These are phyloP conservation scores for Leptopilina myrica DNA, from an alignment of 2,888 invertebrate species.

Conservation along the genomic window DNA sequence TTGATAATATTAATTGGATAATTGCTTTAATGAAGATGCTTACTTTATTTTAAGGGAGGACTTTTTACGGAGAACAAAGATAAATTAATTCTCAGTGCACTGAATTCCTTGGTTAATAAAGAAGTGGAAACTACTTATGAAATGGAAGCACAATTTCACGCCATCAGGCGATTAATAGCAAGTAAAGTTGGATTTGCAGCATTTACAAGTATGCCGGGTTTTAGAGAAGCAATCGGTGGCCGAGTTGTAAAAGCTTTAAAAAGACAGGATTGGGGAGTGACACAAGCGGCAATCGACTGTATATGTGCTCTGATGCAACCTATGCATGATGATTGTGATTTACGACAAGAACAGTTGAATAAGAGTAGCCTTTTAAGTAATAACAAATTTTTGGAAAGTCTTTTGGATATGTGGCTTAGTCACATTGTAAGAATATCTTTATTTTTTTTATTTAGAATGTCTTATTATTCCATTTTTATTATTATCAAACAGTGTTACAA, in stretches of 20 bases:
- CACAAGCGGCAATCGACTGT: conserved; percentile 98
- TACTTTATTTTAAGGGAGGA: conserved; percentile 81
- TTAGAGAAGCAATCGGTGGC: conserved; percentile 95
- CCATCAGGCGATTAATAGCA: conserved; percentile 93
- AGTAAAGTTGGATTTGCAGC: conserved; percentile 99
- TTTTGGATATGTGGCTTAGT: conserved; percentile 95
- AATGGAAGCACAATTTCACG: conserved; percentile 97
- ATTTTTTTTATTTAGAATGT: too few relatives aligned
- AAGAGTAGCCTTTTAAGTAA: conserved; percentile 96
- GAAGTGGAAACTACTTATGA: conserved; percentile 83
- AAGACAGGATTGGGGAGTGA: conserved; percentile 91
- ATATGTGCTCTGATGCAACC: conserved; percentile 99
- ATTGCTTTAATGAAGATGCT: too few relatives aligned
- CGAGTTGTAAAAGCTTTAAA: conserved; percentile 94
- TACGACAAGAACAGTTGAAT: conserved; percentile 98
- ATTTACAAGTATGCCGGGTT: conserved; percentile 92
- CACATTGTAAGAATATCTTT: conserved; percentile 87
- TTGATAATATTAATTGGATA: too few relatives aligned
- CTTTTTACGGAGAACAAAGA: conserved; percentile 99
- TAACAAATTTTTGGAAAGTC: conserved; percentile 92
- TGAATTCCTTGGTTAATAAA: conserved; percentile 89
- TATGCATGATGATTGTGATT: conserved; percentile 97
- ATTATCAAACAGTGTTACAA: not conserved
- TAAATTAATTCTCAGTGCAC: conserved; percentile 94
- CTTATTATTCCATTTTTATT: not conserved